A percentile compares a stretch with the other conserved stretches of the same genome.
Conservation (phyloP, 2,113 vertebrate species). For the Prinia subflava region DNA sequence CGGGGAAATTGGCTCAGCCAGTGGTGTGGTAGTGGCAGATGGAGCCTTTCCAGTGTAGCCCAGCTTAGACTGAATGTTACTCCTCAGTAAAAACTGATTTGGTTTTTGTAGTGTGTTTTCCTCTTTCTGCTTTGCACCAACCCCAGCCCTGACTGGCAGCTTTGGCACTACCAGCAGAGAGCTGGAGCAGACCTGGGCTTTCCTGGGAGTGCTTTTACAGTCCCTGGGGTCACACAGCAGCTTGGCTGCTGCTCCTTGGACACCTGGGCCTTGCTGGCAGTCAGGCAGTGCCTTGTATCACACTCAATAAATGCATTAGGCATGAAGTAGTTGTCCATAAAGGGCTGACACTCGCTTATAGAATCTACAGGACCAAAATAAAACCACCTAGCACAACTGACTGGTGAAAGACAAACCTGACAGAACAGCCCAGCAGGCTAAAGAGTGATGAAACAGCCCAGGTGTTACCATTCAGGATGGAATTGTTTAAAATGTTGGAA, state of each 20-base stretch:
- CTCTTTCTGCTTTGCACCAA: neutral
- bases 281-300: neutral
- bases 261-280: neutral
- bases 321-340: neutral
- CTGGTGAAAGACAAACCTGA: neutral
- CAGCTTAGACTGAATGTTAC: neutral
- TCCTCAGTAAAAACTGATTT: neutral
- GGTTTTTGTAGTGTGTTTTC: neutral
- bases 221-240: neutral
- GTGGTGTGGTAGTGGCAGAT: neutral
- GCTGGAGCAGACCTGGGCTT: neutral
- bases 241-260: neutral
- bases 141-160: neutral
- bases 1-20: neutral
- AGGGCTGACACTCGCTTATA: neutral
- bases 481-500: neutral
- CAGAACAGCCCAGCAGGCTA: neutral
- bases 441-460: neutral
- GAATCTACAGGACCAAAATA: slow-evolving; percentile 33
- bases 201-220: neutral
- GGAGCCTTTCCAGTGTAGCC: neutral
- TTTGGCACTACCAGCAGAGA: neutral
- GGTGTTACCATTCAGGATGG: neutral
- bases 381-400: neutral
- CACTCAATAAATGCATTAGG: neutral